Evolutionary conservation across 2,113 vertebrate species (phyloP), one percentile per base, ranked within the genome.

Genomic region (Eidolon helvum): DNA sequence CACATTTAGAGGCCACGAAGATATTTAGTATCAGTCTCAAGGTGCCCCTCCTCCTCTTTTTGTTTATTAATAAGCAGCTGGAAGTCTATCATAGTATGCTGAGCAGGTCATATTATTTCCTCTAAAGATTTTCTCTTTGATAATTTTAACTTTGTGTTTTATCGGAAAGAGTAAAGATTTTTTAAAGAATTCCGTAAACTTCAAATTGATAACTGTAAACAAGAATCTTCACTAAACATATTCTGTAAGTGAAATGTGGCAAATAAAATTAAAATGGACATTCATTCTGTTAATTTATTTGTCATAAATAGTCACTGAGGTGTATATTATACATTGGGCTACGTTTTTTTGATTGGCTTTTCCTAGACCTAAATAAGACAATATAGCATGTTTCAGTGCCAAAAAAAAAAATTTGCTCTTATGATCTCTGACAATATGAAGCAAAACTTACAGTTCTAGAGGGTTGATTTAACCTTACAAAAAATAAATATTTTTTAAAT

Each of bases 161-260:
- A 71, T 68, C 78, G 57, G 38, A 22, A 77, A 94, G 33, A 75
- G 74, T 35, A 45, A 71, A 66, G 55, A 10, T 3, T 28, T 78
- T 90, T 94, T 89, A 0, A 91, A 85, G n/a, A 83, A 83, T n/a
- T 87, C 33, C 57, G 1, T 80, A 96, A 71, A 80, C 83, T 90
- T 95, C 50, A 88, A 85, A 77, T 74, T 80, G n/a, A 35, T 69
- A 28, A 18, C 48, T 82, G 16, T 48, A 91, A 86, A 22, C 72
- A 86, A 78, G 40, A 83, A 85, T 75, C 43, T 38, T 83, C n/a
- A 79, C 24, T 65, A 11, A 43, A 97, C 84, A 14, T 24, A 59
- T 68, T 63, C 19, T 63, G 4, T 59, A 68, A 57, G 12, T 65
- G 53, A 87, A 77, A 85, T 92, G 7, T 94, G 30, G 21, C n/a